Conservation (phyloP, 1,140 invertebrate species). For the Cheumatopsyche charites region DNA sequence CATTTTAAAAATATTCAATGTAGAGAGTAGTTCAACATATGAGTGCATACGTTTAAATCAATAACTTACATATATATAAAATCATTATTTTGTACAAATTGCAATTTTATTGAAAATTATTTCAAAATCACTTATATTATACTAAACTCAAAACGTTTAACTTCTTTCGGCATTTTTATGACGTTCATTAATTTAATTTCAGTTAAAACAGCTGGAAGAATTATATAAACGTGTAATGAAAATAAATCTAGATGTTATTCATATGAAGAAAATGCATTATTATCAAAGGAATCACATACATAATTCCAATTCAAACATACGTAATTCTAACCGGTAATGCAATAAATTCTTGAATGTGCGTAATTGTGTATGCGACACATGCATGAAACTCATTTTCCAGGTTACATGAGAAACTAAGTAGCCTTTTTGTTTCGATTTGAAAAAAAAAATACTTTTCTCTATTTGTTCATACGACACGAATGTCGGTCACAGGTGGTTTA, state of each 20-base stretch:
- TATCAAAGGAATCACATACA: not conserved
- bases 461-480: not conserved
- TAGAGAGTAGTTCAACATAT: too few relatives aligned
- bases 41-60: too few relatives aligned
- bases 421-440: not conserved
- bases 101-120: not conserved
- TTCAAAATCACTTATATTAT: not conserved
- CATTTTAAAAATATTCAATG: too few relatives aligned
- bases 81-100: too few relatives aligned
- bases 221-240: too few relatives aligned
- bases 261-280: not conserved
- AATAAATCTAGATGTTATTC: too few relatives aligned
- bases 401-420: not conserved
- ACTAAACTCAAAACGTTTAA: too few relatives aligned
- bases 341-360: constrained; percentile 1
- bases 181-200: too few relatives aligned
- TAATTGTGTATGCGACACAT: constrained; percentile 1
- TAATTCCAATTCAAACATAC: not conserved
- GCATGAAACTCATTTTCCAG: not conserved
- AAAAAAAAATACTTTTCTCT: not conserved
- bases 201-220: too few relatives aligned
- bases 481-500: not conserved
- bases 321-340: constrained; percentile 12
- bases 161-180: too few relatives aligned
- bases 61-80: too few relatives aligned